Percentiles rank a stretch among this genome's conserved stretches.
Evolutionary conservation across 2,113 vertebrate species (phyloP).

Genomic region (Myotis yumanensis): DNA sequence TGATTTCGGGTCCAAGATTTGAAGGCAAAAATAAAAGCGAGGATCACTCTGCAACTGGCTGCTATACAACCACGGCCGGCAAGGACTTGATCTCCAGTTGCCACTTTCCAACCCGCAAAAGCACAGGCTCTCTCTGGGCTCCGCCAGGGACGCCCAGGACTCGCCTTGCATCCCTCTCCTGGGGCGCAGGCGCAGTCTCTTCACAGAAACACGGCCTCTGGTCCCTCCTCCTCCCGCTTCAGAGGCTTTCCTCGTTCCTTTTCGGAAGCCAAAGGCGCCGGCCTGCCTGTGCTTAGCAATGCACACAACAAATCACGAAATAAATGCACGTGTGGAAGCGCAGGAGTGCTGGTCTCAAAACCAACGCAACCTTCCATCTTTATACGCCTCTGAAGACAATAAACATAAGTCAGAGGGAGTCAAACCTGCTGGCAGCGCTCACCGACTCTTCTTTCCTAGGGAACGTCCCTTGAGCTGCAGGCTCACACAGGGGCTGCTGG

Average conservation of each 20-base stretch:
- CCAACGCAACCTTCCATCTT: slow-evolving; percentile 56
- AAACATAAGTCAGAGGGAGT: slow-evolving; percentile 54
- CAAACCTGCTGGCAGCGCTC: not conserved
- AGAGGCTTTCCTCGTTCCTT: not conserved
- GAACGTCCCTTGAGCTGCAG: not conserved
- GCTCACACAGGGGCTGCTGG: not conserved
- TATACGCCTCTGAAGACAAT: slow-evolving; percentile 53
- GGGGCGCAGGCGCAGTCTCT: accelerated
- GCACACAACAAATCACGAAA: slow-evolving; percentile 40
- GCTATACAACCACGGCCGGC: not conserved
- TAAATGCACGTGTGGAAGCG: slow-evolving; percentile 34
- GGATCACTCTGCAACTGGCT: not conserved
- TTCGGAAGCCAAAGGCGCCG: not conserved
- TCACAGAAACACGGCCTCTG: accelerated
- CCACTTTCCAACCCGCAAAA: not conserved
- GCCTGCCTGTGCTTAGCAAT: slow-evolving; percentile 52
- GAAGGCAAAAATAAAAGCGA: slow-evolving; percentile 41
- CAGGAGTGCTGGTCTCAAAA: slow-evolving; percentile 50
- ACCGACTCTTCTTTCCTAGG: slow-evolving; percentile 16
- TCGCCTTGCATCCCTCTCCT: not conserved
- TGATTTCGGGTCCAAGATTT: slow-evolving; percentile 36
- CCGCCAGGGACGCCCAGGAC: not conserved
- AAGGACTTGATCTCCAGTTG: not conserved
- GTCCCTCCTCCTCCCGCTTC: not conserved
- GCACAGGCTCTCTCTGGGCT: not conserved